Evolutionary conservation across 2,797 vertebrate genomes (phyloP).

Genomic region (Rhinatrema bivittatum): DNA sequence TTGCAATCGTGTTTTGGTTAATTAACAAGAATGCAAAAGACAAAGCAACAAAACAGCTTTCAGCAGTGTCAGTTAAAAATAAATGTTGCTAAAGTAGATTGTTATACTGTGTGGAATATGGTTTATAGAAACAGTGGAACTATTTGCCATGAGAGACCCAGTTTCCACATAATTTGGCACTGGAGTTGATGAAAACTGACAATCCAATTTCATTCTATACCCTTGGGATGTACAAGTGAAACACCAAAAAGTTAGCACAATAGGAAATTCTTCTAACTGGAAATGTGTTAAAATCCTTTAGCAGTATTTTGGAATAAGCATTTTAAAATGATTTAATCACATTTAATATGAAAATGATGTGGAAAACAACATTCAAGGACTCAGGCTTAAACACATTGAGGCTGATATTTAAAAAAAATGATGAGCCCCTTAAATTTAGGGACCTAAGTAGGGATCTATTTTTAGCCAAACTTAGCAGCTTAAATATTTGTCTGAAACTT

Average conservation of each 20-base stretch:
- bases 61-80: too few relatives aligned
- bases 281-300: not conserved
- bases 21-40: too few relatives aligned
- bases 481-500: too few relatives aligned
- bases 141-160: too few relatives aligned
- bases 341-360: not conserved
- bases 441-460: too few relatives aligned
- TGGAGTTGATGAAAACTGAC: constrained; percentile 11
- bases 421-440: too few relatives aligned
- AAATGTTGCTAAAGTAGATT: too few relatives aligned
- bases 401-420: too few relatives aligned
- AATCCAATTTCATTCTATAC: constrained; percentile 17
- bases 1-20: too few relatives aligned
- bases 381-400: not conserved
- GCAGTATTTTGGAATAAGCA: not conserved
- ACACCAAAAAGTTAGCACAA: not conserved
- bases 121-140: constrained; percentile 14
- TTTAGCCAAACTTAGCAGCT: too few relatives aligned
- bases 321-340: not conserved
- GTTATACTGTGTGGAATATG: not conserved
- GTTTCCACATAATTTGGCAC: constrained; percentile 13
- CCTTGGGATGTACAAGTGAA: not conserved
- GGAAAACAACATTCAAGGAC: not conserved
- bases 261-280: not conserved
- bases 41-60: too few relatives aligned